Percentiles rank a stretch among this genome's conserved stretches.
These are phyloP conservation scores for Limnephilus auricula DNA, from an alignment of 2,888 invertebrate genomes.

Conservation along the genomic window DNA sequence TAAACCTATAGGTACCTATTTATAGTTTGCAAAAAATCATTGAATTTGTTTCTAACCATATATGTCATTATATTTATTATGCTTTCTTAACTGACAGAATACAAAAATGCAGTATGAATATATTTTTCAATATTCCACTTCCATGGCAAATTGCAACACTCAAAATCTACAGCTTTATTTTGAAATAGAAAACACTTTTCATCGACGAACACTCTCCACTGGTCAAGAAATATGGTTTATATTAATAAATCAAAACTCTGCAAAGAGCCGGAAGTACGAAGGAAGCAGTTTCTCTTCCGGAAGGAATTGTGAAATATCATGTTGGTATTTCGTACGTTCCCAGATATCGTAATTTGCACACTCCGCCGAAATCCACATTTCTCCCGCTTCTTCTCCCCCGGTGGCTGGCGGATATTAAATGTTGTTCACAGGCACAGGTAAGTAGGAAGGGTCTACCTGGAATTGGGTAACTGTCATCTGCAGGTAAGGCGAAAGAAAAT, in stretches of 20 bases:
- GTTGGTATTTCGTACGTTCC: background rate
- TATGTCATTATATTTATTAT: too few relatives aligned
- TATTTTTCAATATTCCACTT: too few relatives aligned
- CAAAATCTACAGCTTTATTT: too few relatives aligned
- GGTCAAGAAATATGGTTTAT: background rate
- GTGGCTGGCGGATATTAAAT: background rate
- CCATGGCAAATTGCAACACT: too few relatives aligned
- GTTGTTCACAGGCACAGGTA: background rate
- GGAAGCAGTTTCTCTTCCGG: background rate
- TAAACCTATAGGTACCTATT: too few relatives aligned
- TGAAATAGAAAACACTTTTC: background rate
- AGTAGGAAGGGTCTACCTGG: background rate
- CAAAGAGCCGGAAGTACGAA: background rate
- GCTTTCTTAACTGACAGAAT: too few relatives aligned
- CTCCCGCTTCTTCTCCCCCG: background rate
- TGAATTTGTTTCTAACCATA: too few relatives aligned
- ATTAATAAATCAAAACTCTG: background rate
- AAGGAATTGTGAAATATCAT: background rate
- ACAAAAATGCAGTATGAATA: too few relatives aligned
- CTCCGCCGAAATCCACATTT: background rate
- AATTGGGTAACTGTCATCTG: background rate
- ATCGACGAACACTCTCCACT: background rate
- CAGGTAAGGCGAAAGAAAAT: background rate
- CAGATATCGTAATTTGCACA: background rate
- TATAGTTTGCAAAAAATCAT: too few relatives aligned